These are phyloP conservation scores for Platerodrilus igneus DNA, from an alignment of 2,888 invertebrate genomes.

Conservation along the genomic window DNA sequence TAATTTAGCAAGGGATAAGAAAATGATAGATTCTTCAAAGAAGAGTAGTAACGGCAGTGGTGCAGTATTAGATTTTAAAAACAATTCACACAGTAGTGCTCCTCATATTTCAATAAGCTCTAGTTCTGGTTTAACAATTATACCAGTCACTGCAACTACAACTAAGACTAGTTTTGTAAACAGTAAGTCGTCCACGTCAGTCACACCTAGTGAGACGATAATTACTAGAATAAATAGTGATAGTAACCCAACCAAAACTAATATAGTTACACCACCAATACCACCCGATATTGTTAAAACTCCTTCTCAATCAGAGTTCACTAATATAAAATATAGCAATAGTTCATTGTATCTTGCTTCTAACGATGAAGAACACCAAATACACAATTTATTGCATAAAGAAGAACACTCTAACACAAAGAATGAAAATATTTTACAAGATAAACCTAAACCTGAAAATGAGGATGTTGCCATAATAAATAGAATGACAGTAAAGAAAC, in stretches of 20 bases:
- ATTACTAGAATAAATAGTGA: slow-evolving; percentile 29
- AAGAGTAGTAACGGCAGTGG: slow-evolving; percentile 4
- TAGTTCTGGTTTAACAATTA: slow-evolving; percentile 30
- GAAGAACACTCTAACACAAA: no score
- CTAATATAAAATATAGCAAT: slow-evolving; percentile 6
- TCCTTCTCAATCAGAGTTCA: slow-evolving; percentile 1
- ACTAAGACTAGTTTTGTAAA: no score
- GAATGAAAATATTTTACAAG: no score
- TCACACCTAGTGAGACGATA: slow-evolving; percentile 25
- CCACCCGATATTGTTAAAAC: slow-evolving; percentile 22
- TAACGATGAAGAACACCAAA: no score
- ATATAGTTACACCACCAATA: no score
- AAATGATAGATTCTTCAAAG: slow-evolving; percentile 3
- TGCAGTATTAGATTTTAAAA: slow-evolving; percentile 7
- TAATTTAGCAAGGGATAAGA: slow-evolving; percentile 28
- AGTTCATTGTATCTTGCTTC: no score
- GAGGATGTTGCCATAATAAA: neutral
- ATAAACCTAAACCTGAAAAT: neutral
- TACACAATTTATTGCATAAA: no score
- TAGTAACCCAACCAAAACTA: slow-evolving; percentile 21
- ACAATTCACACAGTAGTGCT: slow-evolving; percentile 9
- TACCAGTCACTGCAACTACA: slow-evolving; percentile 27
- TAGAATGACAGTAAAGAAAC: neutral
- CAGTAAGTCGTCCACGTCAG: no score
- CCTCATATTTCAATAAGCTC: slow-evolving; percentile 14